phyloP scores from a whole-genome alignment of 2,888 invertebrate genomes.

The Hyppa rectilinea region DNA sequence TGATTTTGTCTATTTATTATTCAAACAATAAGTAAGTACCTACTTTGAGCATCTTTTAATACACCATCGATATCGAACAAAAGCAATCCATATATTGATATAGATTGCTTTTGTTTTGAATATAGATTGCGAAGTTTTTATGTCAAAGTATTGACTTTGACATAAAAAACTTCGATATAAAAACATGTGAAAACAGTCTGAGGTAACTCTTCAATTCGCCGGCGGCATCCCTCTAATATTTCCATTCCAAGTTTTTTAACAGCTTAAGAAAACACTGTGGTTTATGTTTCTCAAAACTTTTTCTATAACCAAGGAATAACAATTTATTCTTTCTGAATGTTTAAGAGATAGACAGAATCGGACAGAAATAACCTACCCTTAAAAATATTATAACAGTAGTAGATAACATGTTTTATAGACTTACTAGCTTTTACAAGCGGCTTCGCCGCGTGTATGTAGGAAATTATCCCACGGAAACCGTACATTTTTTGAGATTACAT shows the following conservation, averaged over 20 bases:
- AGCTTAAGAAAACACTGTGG: slow-evolving; percentile 52
- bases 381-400: not conserved
- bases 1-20: too few relatives aligned
- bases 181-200: slow-evolving; percentile 16
- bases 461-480: too few relatives aligned
- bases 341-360: not conserved
- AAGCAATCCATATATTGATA: slow-evolving; percentile 38
- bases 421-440: too few relatives aligned
- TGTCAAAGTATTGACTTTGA: too few relatives aligned
- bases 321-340: slow-evolving; percentile 7
- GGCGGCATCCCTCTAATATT: slow-evolving; percentile 43
- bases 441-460: too few relatives aligned
- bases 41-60: not conserved
- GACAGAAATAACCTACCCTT: too few relatives aligned
- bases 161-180: slow-evolving; percentile 34
- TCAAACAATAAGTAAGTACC: too few relatives aligned
- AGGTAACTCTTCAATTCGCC: slow-evolving; percentile 39
- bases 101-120: too few relatives aligned
- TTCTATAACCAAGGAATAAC: slow-evolving; percentile 52
- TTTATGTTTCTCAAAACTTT: slow-evolving; percentile 42
- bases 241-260: slow-evolving; percentile 56
- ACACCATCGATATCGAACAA: slow-evolving; percentile 5
- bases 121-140: too few relatives aligned
- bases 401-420: too few relatives aligned
- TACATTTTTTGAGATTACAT: too few relatives aligned